phyloP scores from a whole-genome alignment of 2,113 vertebrate genomes.

The Trochalopteron elliotii region DNA sequence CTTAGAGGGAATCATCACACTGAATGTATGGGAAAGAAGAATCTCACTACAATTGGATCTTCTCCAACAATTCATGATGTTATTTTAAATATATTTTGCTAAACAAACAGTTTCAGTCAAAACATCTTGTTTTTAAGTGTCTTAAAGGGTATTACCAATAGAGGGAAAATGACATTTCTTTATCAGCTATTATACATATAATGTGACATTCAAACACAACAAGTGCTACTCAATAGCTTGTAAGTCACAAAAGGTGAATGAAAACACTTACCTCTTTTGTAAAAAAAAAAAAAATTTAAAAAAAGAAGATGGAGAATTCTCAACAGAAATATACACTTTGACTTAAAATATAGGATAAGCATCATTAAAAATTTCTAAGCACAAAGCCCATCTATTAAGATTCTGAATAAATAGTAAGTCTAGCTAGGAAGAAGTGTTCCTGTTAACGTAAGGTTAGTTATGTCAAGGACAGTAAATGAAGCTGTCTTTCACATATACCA shows the following conservation, averaged over 20 bases:
- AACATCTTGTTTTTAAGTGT: constrained; percentile 31
- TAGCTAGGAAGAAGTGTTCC: constrained; percentile 17
- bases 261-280: constrained; percentile 67
- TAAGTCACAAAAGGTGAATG: constrained; percentile 66
- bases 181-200: constrained; percentile 45
- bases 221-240: constrained; percentile 67
- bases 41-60: neutral
- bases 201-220: constrained; percentile 65
- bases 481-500: constrained; percentile 52
- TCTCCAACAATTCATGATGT: neutral
- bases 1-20: neutral
- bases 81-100: constrained; percentile 22
- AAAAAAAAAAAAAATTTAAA: neutral
- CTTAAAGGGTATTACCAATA: constrained; percentile 45
- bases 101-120: constrained; percentile 31
- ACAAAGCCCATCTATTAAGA: constrained; percentile 69
- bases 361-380: constrained; percentile 54
- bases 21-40: neutral
- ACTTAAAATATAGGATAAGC: constrained; percentile 68
- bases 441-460: constrained; percentile 57
- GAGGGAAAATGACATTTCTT: constrained; percentile 65
- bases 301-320: constrained; percentile 40
- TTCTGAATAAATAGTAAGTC: constrained; percentile 56
- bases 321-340: constrained; percentile 67
- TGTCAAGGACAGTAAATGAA: constrained; percentile 77